phyloP scores from a whole-genome alignment of 2,888 invertebrate species.

The Clitarchus hookeri region DNA sequence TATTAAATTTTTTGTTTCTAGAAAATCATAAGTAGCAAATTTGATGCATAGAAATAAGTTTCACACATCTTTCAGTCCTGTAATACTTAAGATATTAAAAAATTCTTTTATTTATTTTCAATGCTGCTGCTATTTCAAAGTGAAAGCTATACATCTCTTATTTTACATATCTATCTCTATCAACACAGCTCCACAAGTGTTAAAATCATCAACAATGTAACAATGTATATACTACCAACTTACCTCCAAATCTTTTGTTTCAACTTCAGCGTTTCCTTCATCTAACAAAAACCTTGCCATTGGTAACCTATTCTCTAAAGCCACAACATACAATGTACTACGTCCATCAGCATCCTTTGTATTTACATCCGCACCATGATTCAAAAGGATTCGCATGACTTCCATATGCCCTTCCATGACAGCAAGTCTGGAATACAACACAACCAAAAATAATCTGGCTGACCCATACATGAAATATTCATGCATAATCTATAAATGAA shows the following conservation, averaged over 20 bases:
- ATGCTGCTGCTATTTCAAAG: too few relatives aligned
- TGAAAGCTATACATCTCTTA: too few relatives aligned
- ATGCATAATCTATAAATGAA: too few relatives aligned
- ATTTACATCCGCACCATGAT: slow-evolving; percentile 81
- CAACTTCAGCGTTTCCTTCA: slow-evolving; percentile 77
- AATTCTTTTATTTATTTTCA: too few relatives aligned
- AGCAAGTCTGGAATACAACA: slow-evolving; percentile 62
- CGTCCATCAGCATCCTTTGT: slow-evolving; percentile 91
- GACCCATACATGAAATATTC: too few relatives aligned
- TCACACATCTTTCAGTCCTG: too few relatives aligned
- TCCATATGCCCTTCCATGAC: slow-evolving; percentile 78
- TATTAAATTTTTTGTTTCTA: too few relatives aligned
- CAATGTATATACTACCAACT: slow-evolving; percentile 32
- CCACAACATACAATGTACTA: slow-evolving; percentile 88
- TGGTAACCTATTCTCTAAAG: slow-evolving; percentile 81
- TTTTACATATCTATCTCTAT: too few relatives aligned
- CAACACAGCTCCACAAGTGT: neutral
- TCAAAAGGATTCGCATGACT: slow-evolving; percentile 69
- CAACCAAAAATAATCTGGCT: neutral
- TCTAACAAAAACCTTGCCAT: slow-evolving; percentile 82
- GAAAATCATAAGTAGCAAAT: too few relatives aligned
- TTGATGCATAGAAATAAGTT: too few relatives aligned
- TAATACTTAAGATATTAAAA: too few relatives aligned
- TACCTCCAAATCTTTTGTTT: slow-evolving; percentile 85
- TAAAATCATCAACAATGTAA: neutral